Conservation (phyloP, 2,888 invertebrate genomes). For the Gryllus longicercus region DNA sequence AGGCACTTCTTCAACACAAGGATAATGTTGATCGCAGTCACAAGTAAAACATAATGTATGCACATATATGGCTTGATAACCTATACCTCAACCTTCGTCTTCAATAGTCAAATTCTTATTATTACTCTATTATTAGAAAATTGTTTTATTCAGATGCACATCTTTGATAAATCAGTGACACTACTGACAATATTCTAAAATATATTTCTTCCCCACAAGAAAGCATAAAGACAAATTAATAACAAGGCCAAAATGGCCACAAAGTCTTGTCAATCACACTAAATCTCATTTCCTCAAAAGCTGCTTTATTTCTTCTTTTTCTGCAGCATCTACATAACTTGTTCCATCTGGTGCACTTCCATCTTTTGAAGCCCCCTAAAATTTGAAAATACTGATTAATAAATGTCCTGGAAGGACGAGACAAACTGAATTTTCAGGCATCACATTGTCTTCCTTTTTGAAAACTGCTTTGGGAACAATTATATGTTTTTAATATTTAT, state of each 20-base stretch:
- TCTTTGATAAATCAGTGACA: not conserved
- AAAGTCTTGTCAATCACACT: not conserved
- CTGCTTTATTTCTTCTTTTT: conserved; percentile 85
- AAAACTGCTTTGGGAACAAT: no score
- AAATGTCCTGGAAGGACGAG: no score
- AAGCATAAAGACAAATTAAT: conserved; percentile 2
- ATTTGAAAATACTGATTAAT: conserved; percentile 38
- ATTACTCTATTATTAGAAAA: not conserved
- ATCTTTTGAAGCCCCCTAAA: conserved; percentile 75
- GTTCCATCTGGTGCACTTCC: conserved; percentile 85
- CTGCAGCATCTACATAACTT: conserved; percentile 83
- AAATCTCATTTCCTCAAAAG: conserved; percentile 50
- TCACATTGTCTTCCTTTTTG: no score
- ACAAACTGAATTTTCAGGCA: no score
- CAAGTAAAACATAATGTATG: no score
- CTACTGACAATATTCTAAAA: not conserved
- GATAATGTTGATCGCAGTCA: no score
- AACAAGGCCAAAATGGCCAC: conserved; percentile 1
- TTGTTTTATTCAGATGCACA: not conserved
- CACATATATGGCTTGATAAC: no score
- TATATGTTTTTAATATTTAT: no score
- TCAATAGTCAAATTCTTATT: no score
- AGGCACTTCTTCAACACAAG: no score
- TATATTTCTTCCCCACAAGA: not conserved
- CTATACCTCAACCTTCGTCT: no score